These are phyloP conservation scores for Nesidiocoris tenuis DNA, from an alignment of 2,888 invertebrate genomes.

Conservation along the genomic window DNA sequence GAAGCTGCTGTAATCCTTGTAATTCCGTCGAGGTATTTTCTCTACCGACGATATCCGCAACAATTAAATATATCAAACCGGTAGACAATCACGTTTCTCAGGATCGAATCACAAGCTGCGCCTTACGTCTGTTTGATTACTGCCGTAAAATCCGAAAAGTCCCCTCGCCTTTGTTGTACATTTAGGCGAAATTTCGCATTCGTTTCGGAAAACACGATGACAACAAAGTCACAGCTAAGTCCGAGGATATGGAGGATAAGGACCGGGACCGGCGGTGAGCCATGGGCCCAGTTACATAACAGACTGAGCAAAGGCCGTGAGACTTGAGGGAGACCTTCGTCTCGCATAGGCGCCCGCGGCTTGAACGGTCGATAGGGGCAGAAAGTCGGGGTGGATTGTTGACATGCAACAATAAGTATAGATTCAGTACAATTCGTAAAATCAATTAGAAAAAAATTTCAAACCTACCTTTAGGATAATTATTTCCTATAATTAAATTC, in stretches of 20 bases:
- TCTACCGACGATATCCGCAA: no score
- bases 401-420: not conserved
- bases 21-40: no score
- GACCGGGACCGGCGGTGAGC: constrained; percentile 27
- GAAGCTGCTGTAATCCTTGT: no score
- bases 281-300: constrained; percentile 40
- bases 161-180: no score
- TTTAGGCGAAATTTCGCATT: no score
- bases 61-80: no score
- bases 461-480: not conserved
- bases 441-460: not conserved
- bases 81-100: no score
- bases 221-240: not conserved
- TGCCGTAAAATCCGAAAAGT: no score
- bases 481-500: no score
- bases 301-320: constrained; percentile 19
- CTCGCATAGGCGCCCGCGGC: not conserved
- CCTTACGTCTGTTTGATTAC: no score
- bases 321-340: not conserved
- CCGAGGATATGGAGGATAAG: not conserved
- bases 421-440: not conserved
- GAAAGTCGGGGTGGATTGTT: not conserved
- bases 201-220: not conserved
- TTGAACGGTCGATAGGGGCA: not conserved
- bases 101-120: no score